Evolutionary conservation across 2,113 vertebrate species (phyloP).

Genomic region (Cephalopterus ornatus): DNA sequence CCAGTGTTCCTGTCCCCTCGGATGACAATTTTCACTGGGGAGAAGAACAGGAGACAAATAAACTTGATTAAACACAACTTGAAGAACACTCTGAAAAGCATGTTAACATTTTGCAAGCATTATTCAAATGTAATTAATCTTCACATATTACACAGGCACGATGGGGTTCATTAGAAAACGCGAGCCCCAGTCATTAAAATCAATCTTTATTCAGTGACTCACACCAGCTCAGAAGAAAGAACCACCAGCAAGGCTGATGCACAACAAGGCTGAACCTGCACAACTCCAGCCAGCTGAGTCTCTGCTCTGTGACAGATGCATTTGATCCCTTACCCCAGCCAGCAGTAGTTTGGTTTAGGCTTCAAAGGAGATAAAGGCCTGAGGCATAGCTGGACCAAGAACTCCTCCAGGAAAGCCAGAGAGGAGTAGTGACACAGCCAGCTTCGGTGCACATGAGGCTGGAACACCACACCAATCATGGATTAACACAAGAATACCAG

Average conservation of each 20-base stretch:
- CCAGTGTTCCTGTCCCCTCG: constrained; percentile 97
- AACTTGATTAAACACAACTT: neutral
- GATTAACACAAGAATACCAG: neutral
- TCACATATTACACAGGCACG: neutral
- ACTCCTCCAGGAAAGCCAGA: neutral
- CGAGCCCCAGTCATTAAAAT: neutral
- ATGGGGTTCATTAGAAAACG: neutral
- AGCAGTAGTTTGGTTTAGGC: neutral
- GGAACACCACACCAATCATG: neutral
- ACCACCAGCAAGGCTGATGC: neutral
- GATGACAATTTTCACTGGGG: constrained; percentile 97
- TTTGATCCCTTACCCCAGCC: neutral
- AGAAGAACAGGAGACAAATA: neutral
- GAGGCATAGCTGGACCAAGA: neutral
- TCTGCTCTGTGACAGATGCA: neutral
- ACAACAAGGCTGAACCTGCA: too few relatives aligned
- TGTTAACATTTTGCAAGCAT: neutral
- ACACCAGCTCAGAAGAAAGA: neutral
- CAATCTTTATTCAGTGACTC: neutral
- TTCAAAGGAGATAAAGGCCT: neutral
- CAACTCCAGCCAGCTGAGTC: neutral
- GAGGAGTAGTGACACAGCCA: neutral
- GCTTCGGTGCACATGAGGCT: neutral
- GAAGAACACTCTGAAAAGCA: neutral
- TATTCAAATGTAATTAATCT: neutral